These are phyloP conservation scores for Trachelus troglodyta DNA, from an alignment of 2,888 invertebrate genomes.

Conservation along the genomic window DNA sequence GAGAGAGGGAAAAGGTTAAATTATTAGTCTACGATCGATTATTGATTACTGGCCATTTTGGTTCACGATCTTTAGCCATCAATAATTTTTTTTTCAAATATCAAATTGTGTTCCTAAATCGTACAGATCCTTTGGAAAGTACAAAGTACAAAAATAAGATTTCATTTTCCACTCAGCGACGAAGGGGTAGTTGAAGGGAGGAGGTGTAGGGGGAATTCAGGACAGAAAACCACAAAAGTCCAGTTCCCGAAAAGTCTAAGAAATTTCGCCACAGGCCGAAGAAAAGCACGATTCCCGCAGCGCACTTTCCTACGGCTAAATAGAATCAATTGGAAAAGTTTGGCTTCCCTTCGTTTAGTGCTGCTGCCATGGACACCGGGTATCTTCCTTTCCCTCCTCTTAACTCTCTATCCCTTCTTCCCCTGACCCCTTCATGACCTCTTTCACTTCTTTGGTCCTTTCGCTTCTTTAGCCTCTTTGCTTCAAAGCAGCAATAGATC, in stretches of 20 bases:
- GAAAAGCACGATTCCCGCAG: constrained; percentile 24
- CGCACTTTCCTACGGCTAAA: constrained; percentile 47
- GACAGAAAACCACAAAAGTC: background rate
- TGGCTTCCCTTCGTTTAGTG: constrained; percentile 45
- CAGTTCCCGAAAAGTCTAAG: constrained; percentile 4
- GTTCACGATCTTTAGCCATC: too few species aligned
- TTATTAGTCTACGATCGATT: too few species aligned
- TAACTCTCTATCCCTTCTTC: background rate
- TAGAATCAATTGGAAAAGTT: constrained; percentile 59
- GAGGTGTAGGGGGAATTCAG: too few species aligned
- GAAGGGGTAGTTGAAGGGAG: too few species aligned
- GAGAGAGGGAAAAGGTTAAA: too few species aligned
- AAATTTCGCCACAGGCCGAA: constrained; percentile 31
- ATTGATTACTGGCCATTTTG: too few species aligned
- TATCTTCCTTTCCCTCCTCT: constrained; percentile 19
- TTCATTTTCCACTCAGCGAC: too few species aligned
- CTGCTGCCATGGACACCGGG: constrained; percentile 14
- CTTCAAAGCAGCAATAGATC: constrained; percentile 44
- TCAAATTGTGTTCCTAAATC: too few species aligned
- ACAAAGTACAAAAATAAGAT: too few species aligned
- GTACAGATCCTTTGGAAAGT: too few species aligned
- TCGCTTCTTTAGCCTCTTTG: constrained; percentile 32
- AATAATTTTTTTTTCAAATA: too few species aligned
- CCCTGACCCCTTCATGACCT: background rate
- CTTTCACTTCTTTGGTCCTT: constrained; percentile 20